phyloP scores from a whole-genome alignment of 1,140 invertebrate species.

The Drosophila santomea region DNA sequence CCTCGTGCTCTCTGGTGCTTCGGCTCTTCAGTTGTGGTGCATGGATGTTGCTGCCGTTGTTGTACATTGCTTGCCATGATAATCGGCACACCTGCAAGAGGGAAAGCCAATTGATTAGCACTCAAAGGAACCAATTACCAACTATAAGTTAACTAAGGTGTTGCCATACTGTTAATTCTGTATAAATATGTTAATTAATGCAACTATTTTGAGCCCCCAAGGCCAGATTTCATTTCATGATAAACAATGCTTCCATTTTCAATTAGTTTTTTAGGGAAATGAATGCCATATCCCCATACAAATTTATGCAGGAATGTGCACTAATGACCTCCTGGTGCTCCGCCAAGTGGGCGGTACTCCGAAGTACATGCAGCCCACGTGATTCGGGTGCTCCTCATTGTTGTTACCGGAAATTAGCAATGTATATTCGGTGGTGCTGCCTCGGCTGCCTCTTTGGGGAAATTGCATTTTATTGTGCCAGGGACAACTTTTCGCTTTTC shows the following conservation, averaged over 20 bases:
- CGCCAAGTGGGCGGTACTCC: neutral
- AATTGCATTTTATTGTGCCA: slow-evolving; percentile 69
- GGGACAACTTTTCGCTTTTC: slow-evolving; percentile 63
- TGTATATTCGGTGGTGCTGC: slow-evolving; percentile 39
- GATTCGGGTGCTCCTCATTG: slow-evolving; percentile 37
- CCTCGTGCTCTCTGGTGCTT: slow-evolving; percentile 43
- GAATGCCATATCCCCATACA: slow-evolving; percentile 5
- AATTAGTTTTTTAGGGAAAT: slow-evolving; percentile 15
- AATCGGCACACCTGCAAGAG: slow-evolving; percentile 75
- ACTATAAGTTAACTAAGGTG: too few relatives aligned
- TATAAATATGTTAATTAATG: slow-evolving; percentile 2
- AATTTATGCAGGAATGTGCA: slow-evolving; percentile 35
- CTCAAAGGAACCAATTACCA: neutral
- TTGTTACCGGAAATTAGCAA: slow-evolving; percentile 60
- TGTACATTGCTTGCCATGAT: slow-evolving; percentile 84
- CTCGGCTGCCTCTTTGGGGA: slow-evolving; percentile 31
- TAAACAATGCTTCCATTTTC: slow-evolving; percentile 11
- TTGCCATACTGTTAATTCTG: neutral
- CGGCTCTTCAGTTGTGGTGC: slow-evolving; percentile 52
- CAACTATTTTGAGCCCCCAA: neutral
- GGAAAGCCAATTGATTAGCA: slow-evolving; percentile 15
- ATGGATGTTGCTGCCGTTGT: slow-evolving; percentile 66
- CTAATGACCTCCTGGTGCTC: slow-evolving; percentile 29
- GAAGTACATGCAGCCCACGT: neutral
- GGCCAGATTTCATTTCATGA: neutral